Evolutionary conservation across 2,888 invertebrate species (phyloP).

Genomic region (Limnephilus rhombicus): DNA sequence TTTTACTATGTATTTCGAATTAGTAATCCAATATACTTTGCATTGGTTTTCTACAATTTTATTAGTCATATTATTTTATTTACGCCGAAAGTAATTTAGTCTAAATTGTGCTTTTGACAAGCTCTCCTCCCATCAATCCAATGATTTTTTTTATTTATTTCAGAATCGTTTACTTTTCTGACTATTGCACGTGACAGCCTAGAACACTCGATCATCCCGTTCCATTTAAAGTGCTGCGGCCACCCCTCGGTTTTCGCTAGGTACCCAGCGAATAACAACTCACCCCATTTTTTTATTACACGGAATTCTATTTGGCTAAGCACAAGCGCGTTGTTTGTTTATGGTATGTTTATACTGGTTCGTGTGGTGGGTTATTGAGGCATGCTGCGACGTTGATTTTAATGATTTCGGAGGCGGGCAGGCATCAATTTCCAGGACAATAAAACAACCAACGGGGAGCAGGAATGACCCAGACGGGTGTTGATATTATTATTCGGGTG

Average conservation of each 20-base stretch:
- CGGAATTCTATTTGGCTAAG: conserved; percentile 3
- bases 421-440: neutral
- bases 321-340: conserved; percentile 5
- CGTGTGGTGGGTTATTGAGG: conserved; percentile 21
- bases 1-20: too few relatives aligned
- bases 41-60: neutral
- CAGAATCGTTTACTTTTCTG: neutral
- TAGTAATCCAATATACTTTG: neutral
- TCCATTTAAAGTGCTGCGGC: neutral
- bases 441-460: conserved; percentile 17
- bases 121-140: neutral
- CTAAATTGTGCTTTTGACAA: neutral
- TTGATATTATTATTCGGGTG: conserved; percentile 30
- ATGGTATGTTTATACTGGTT: neutral
- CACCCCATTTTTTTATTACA: conserved; percentile 16
- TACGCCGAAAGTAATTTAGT: neutral
- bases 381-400: conserved; percentile 23
- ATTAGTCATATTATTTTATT: too few relatives aligned
- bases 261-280: neutral
- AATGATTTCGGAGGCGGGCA: conserved; percentile 12
- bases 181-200: neutral
- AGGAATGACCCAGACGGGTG: conserved; percentile 24
- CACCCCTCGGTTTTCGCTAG: neutral
- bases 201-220: neutral
- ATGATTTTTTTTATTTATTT: neutral